Evolutionary conservation across 2,888 invertebrate genomes (phyloP).

Genomic region (Erebia palarica): DNA sequence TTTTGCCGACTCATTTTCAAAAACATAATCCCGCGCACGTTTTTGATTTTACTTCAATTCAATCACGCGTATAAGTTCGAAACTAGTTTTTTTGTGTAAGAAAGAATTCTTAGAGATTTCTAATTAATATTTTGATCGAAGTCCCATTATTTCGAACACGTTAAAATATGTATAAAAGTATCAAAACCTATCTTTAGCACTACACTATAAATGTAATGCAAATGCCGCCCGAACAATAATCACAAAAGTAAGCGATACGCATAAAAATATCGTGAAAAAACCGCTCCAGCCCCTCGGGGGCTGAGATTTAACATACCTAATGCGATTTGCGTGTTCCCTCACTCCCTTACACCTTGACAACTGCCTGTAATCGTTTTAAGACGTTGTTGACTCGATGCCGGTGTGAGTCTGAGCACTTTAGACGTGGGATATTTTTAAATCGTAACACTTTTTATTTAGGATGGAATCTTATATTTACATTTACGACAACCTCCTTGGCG

Average conservation of each 20-base stretch:
- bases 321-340: conserved; percentile 79
- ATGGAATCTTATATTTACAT: conserved; percentile 4
- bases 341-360: conserved; percentile 63
- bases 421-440: conserved; percentile 24
- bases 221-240: conserved; percentile 78
- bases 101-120: too few relatives aligned
- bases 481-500: too few relatives aligned
- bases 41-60: too few relatives aligned
- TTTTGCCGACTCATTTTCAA: too few relatives aligned
- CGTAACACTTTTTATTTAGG: conserved; percentile 30
- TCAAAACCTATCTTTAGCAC: conserved; percentile 45
- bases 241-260: conserved; percentile 80
- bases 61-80: too few relatives aligned
- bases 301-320: conserved; percentile 79
- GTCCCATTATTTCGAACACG: too few relatives aligned
- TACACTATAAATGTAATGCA: conserved; percentile 57
- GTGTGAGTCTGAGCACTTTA: conserved; percentile 33
- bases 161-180: conserved; percentile 37
- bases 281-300: conserved; percentile 56
- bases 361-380: conserved; percentile 77
- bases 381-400: conserved; percentile 67
- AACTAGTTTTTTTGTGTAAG: too few relatives aligned
- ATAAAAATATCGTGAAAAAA: conserved; percentile 74
- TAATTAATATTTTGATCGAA: too few relatives aligned
- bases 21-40: too few relatives aligned